These are phyloP conservation scores for Lineus longissimus DNA, from an alignment of 1,140 invertebrate species.

Conservation along the genomic window DNA sequence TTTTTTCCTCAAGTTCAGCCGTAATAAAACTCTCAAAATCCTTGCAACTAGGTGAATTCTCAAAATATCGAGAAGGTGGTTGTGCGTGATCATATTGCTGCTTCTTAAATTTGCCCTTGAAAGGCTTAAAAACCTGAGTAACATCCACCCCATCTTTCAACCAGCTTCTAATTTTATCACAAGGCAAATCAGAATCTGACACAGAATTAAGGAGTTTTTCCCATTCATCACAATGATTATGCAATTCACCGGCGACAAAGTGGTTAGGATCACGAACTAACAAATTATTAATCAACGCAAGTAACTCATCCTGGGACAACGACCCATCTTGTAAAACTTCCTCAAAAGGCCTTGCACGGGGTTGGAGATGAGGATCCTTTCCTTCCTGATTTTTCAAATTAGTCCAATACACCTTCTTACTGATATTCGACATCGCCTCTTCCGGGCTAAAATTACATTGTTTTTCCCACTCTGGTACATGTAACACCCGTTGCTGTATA, in stretches of 20 bases:
- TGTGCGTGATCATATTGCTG: conserved; percentile 13
- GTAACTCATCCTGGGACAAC: neutral
- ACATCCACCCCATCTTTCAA: conserved; percentile 16
- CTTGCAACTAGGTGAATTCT: conserved; percentile 16
- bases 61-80: conserved; percentile 16
- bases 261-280: conserved; percentile 9
- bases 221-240: conserved; percentile 5
- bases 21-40: conserved; percentile 15
- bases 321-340: neutral
- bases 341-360: too few relatives aligned
- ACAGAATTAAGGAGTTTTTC: conserved; percentile 1
- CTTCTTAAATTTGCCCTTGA: conserved; percentile 19
- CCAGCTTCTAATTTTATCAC: conserved; percentile 3
- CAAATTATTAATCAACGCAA: too few relatives aligned
- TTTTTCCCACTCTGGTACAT: too few relatives aligned
- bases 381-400: too few relatives aligned
- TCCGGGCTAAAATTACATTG: too few relatives aligned
- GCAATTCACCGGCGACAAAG: conserved; percentile 14
- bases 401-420: too few relatives aligned
- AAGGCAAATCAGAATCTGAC: neutral
- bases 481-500: too few relatives aligned
- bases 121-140: conserved; percentile 11
- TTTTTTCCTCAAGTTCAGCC: conserved; percentile 2
- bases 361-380: too few relatives aligned
- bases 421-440: too few relatives aligned